Evolutionary conservation across 2,797 vertebrate species (phyloP), one percentile per base, ranked within the genome.

Genomic region (Lophius americanus): DNA sequence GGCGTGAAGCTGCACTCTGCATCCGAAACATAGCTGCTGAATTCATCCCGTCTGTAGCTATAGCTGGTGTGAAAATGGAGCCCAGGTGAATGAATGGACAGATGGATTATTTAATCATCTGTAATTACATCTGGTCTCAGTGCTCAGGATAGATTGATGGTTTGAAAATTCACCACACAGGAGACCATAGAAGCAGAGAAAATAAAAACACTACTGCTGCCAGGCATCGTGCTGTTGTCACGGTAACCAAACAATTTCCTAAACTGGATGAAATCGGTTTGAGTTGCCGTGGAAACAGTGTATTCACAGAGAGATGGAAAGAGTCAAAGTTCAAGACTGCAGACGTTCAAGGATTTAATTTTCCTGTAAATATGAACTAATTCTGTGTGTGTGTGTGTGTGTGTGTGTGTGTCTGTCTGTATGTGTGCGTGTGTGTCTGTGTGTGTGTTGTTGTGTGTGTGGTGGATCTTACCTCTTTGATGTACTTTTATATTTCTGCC

Each of bases 401-500:
- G 44, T 46, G 5, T 46, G 43, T 46, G 44, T 46, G 12, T 23
- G 47, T 49, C 23, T 52, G 60, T 62, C 48, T 48, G 58, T 39
- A 36, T 60, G 61, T 70, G 59, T 60, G 23, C 48, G 58, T 43
- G 58, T 74, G 36, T 14, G 42, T 67, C 42, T 42, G 49, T 70
- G 61, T 63, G 55, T 53, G 43, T 47, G 63, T 51, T 23, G 46
- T 59, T 68, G 52, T 51, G 65, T 50, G 68, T 64, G 60, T 53
- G 14, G 60, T 42, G 23, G 36, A 23, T 76, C 84, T 88, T 84
- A 92, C 90, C 90, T 90, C 73, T 87, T 85, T 0, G 90, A 92
- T 54, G 90, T 85, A 60, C 75, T 86, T 83, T 91, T 92, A 6
- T 90, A 92, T 74, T 90, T 92, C 85, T 91, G 90, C 89, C 90